phyloP scores from a whole-genome alignment of 2,888 invertebrate genomes.

The Disparrhopalites patrizii region DNA sequence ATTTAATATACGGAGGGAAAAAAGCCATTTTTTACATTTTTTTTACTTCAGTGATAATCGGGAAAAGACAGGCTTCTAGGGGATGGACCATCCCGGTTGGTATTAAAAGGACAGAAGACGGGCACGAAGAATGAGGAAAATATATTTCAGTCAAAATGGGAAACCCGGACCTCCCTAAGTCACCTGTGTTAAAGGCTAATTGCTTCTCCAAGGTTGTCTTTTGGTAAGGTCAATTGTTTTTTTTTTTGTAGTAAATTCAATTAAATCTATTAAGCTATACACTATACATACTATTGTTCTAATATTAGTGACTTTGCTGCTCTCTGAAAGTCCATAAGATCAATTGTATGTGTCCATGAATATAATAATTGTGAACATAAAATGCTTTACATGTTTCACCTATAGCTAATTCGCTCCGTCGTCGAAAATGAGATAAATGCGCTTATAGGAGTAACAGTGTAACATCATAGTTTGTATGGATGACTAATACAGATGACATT shows the following conservation, averaged over 20 bases:
- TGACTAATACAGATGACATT: too few relatives aligned
- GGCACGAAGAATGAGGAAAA: background rate
- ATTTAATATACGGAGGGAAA: too few relatives aligned
- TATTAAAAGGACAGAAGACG: background rate
- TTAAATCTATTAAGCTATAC: too few relatives aligned
- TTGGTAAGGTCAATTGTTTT: too few relatives aligned
- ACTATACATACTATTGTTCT: background rate
- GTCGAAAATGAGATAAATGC: background rate
- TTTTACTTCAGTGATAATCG: background rate
- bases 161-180: slow-evolving; percentile 27
- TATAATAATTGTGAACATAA: too few relatives aligned
- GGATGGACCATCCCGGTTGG: background rate
- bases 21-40: too few relatives aligned
- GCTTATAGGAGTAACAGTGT: background rate
- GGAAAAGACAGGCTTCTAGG: background rate
- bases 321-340: too few relatives aligned
- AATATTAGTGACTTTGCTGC: background rate
- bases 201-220: slow-evolving; percentile 42
- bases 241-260: too few relatives aligned
- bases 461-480: background rate
- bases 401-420: too few relatives aligned
- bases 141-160: slow-evolving; percentile 3
- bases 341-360: too few relatives aligned
- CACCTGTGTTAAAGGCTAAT: slow-evolving; percentile 35
- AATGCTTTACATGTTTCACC: too few relatives aligned